Evolutionary conservation across 2,888 invertebrate species (phyloP), one percentile per base, ranked within the genome.

Genomic region (Timema podura): DNA sequence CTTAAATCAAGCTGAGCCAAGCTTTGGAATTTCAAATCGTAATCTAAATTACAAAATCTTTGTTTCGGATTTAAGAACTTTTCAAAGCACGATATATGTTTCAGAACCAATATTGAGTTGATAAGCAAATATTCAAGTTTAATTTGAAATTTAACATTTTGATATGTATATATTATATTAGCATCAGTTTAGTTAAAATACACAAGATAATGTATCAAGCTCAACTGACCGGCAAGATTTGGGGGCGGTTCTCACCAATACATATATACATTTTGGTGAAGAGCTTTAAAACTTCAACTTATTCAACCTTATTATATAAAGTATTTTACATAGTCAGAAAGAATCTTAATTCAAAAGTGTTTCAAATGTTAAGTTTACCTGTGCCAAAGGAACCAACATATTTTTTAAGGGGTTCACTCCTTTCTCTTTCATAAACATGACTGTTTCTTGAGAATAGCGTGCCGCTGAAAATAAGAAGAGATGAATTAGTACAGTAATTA

Each of bases 371-470:
- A 30, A 3, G 3, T 30, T 61, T 65, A 93, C 93, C 82, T 94
- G 94, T 0, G 89, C 88, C 59, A 93, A 74, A 0, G 93, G 91
- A 0, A 91, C 89, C 64, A 93, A 73, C 82, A 95, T 83, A 80
- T 89, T 91, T 80, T 91, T 94, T 2, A 93, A 78, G 0, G 95
- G 92, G 82, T 90, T 93, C 30, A 96, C 80, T 0, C 91, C 84
- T 76, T 93, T 92, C 69, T 91, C 88, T 77, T 90, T 91, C 92
- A 95, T 93, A 77, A 92, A 95, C 0, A 82, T 45, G 86, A 90
- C 86, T 84, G 96, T 83, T 80, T 96, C 94, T 78, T 91, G 88
- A 2, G 88, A 88, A 79, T 89, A 88, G 65, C 88, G 85, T 0
- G 92, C 88, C 68, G 90, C 89, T 87, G 72, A 51, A 77, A 75